phyloP scores from a whole-genome alignment of 2,113 vertebrate genomes.

The Etheostoma cragini region DNA sequence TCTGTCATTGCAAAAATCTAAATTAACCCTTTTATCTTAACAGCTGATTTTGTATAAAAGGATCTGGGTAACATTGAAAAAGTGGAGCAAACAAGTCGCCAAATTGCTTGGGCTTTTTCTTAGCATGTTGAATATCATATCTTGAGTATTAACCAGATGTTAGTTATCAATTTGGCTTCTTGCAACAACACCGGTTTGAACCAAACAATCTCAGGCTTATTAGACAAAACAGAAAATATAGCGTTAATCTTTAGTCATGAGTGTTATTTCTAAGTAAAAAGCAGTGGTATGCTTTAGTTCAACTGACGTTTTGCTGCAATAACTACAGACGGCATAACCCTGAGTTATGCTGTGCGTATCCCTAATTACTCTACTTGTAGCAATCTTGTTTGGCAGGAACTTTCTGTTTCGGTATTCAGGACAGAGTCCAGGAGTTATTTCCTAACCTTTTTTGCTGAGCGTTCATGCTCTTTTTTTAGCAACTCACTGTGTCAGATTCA shows the following conservation, averaged over 20 bases:
- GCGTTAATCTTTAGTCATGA: background rate
- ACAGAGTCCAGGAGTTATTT: conserved; percentile 15
- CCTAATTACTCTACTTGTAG: conserved; percentile 42
- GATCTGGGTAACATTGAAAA: background rate
- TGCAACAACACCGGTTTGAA: background rate
- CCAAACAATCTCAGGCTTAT: background rate
- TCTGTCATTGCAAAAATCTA: background rate
- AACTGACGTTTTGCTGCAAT: conserved; percentile 44
- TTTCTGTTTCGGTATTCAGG: conserved; percentile 11
- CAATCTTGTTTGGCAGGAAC: conserved; percentile 27
- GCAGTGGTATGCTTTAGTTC: conserved; percentile 3
- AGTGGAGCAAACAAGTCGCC: background rate
- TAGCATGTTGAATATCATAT: background rate
- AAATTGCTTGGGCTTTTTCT: background rate
- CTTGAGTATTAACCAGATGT: background rate
- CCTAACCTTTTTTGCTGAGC: conserved; percentile 9
- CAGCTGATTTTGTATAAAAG: background rate
- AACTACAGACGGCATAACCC: conserved; percentile 51
- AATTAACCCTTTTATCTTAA: background rate
- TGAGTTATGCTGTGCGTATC: conserved; percentile 42
- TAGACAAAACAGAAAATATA: background rate
- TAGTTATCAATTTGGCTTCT: background rate
- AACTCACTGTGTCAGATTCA: conserved; percentile 26
- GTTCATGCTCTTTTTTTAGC: conserved; percentile 1
- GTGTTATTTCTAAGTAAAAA: conserved; percentile 1